These are phyloP conservation scores for Penaeus chinensis DNA, from an alignment of 1,140 invertebrate species.

Conservation along the genomic window DNA sequence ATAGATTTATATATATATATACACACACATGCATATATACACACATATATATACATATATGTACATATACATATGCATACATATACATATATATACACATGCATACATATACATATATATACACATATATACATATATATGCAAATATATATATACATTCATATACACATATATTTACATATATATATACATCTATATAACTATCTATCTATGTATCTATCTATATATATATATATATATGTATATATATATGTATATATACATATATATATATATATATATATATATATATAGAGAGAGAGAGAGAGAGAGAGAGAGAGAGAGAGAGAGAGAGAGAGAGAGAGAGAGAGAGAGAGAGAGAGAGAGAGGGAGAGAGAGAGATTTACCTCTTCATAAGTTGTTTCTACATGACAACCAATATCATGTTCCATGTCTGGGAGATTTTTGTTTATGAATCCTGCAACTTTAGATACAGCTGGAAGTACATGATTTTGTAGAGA, in stretches of 20 bases:
- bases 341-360: background rate
- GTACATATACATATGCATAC: conserved; percentile 1
- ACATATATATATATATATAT: too few species aligned
- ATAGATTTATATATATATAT: too few species aligned
- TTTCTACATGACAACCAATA: conserved; percentile 74
- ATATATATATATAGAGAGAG: too few species aligned
- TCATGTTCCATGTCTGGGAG: conserved; percentile 78
- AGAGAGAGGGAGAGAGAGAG: background rate
- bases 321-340: background rate
- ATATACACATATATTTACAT: too few species aligned
- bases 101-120: background rate
- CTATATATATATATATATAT: too few species aligned
- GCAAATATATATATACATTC: background rate
- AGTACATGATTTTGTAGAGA: conserved; percentile 81
- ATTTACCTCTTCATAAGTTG: conserved; percentile 72
- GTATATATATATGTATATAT: too few species aligned
- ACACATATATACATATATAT: background rate
- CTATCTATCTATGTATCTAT: too few species aligned
- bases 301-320: too few species aligned
- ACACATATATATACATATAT: background rate
- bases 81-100: background rate
- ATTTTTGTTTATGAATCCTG: conserved; percentile 77
- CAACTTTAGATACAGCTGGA: conserved; percentile 76
- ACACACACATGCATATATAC: background rate
- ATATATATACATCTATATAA: too few species aligned